Evolutionary conservation across 1,140 invertebrate genomes (phyloP).

Genomic region (Drosophila simulans): DNA sequence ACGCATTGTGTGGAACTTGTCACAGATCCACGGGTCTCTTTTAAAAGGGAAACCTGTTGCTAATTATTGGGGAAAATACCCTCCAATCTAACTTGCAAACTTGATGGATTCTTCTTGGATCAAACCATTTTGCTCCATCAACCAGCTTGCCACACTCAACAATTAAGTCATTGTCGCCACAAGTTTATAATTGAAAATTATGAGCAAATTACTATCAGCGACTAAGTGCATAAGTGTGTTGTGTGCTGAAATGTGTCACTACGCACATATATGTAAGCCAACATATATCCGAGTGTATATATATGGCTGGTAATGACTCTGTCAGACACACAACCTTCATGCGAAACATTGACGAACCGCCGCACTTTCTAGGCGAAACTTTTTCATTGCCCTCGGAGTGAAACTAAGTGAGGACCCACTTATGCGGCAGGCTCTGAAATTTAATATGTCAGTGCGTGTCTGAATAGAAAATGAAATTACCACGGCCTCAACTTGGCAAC

Average conservation of each 20-base stretch:
- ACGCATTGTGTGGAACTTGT: constrained; percentile 44
- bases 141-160: not conserved
- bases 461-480: constrained; percentile 45
- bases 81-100: not conserved
- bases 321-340: constrained; percentile 28
- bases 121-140: too few relatives aligned
- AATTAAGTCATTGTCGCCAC: constrained; percentile 16
- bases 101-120: not conserved
- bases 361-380: constrained; percentile 40
- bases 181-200: constrained; percentile 51
- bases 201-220: constrained; percentile 28
- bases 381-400: constrained; percentile 51
- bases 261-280: not conserved
- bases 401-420: constrained; percentile 46
- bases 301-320: constrained; percentile 28
- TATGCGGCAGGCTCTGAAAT: constrained; percentile 40
- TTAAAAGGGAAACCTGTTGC: constrained; percentile 32
- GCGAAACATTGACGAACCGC: constrained; percentile 30
- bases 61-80: not conserved
- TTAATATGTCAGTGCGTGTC: constrained; percentile 24
- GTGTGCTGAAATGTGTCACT: constrained; percentile 33
- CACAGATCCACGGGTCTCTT: constrained; percentile 17
- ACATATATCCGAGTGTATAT: not conserved
- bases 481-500: not conserved
- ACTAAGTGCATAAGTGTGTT: constrained; percentile 49